Percentiles rank a stretch among this genome's conserved stretches.
Conservation (phyloP, 1,140 invertebrate genomes). For the Bicyclus anynana region DNA sequence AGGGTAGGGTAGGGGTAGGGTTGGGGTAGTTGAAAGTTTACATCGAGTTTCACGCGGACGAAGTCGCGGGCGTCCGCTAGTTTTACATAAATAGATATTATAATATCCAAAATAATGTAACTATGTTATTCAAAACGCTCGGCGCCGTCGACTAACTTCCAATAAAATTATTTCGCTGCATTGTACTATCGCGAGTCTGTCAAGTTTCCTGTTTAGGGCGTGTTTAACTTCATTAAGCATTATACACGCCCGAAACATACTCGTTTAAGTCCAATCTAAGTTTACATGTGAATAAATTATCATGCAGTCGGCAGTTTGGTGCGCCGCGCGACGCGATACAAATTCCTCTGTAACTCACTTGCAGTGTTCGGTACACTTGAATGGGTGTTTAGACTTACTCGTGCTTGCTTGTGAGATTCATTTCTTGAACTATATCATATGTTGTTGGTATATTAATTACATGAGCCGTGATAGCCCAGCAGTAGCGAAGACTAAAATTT, state of each 20-base stretch:
- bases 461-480: no score
- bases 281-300: constrained; percentile 75
- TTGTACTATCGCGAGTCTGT: constrained; percentile 22
- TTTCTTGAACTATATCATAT: no score
- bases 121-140: constrained; percentile 2
- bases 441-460: no score
- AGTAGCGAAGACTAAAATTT: no score
- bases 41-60: no score
- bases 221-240: constrained; percentile 75
- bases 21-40: no score
- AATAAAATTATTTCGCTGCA: constrained; percentile 26
- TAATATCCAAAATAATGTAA: not conserved
- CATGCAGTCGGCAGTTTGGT: constrained; percentile 50
- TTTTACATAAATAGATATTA: no score
- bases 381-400: not conserved
- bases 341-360: constrained; percentile 35
- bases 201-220: constrained; percentile 50
- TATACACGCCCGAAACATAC: constrained; percentile 68
- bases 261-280: constrained; percentile 76
- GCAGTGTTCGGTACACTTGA: constrained; percentile 10
- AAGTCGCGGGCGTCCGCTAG: no score
- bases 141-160: not conserved
- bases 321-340: constrained; percentile 40
- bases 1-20: no score
- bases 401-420: no score